These are phyloP conservation scores for Lymantria dispar DNA, from an alignment of 2,888 invertebrate species.

Conservation along the genomic window DNA sequence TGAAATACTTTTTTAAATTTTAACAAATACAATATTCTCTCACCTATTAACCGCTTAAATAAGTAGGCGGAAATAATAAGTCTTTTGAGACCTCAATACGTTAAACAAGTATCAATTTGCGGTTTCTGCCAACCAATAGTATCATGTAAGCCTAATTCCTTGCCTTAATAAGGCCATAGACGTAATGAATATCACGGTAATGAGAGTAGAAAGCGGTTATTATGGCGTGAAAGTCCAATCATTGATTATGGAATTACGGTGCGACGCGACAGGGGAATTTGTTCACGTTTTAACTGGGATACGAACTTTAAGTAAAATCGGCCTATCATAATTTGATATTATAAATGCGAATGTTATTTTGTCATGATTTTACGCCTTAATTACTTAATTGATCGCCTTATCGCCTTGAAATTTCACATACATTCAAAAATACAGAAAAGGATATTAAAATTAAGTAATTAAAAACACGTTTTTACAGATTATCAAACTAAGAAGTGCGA, in stretches of 20 bases:
- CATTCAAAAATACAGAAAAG: too few relatives aligned
- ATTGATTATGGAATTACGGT: slow-evolving; percentile 6
- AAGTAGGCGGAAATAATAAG: background rate
- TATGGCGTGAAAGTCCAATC: slow-evolving; percentile 20
- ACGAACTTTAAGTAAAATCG: background rate
- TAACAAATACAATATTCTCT: too few relatives aligned
- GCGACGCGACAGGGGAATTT: slow-evolving; percentile 1
- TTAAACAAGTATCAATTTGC: slow-evolving; percentile 7
- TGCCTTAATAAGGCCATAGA: slow-evolving; percentile 2
- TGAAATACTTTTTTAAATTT: too few relatives aligned
- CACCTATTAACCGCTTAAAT: background rate
- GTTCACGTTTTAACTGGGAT: slow-evolving; percentile 2
- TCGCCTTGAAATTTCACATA: too few relatives aligned
- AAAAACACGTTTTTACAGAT: too few relatives aligned
- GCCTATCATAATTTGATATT: background rate
- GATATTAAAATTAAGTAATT: too few relatives aligned
- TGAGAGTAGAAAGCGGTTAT: slow-evolving; percentile 19
- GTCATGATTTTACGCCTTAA: too few relatives aligned
- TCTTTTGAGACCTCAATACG: background rate
- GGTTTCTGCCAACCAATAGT: slow-evolving; percentile 4
- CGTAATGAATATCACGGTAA: slow-evolving; percentile 4
- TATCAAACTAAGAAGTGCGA: too few relatives aligned
- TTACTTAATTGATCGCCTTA: too few relatives aligned
- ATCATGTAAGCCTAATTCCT: slow-evolving; percentile 10
- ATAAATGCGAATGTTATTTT: too few relatives aligned